Percentiles rank a stretch among this genome's conserved stretches.
Evolutionary conservation across 30 jellyfish, hydroid and myxozoan species (phyloP).

Genomic region (Hydractinia echinata): DNA sequence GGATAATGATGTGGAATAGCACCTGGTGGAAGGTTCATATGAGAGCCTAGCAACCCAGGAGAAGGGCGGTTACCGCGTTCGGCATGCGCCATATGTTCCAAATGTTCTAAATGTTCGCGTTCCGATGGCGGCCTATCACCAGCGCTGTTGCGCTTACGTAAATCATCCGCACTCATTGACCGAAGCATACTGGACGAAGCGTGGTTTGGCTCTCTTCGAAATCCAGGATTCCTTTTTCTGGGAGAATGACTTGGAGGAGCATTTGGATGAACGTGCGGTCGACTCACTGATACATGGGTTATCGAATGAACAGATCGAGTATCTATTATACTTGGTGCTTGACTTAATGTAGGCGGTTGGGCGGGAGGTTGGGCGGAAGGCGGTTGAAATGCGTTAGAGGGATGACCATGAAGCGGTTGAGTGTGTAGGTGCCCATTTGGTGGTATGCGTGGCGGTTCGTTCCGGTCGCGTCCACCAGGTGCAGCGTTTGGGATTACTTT

Average conservation of each 20-base stretch:
- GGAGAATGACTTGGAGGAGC: slow-evolving; percentile 53
- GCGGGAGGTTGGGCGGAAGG: slow-evolving; percentile 93
- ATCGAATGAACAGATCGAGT: slow-evolving; percentile 23
- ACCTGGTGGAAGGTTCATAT: slow-evolving; percentile 9
- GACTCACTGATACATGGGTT: slow-evolving; percentile 36
- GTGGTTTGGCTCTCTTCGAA: slow-evolving; percentile 16
- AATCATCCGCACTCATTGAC: slow-evolving; percentile 36
- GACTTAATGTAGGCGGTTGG: slow-evolving; percentile 91
- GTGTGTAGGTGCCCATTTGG: slow-evolving; percentile 62
- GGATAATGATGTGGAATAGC: slow-evolving; percentile 28
- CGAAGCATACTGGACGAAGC: slow-evolving; percentile 21
- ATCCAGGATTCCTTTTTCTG: slow-evolving; percentile 3
- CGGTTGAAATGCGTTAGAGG: slow-evolving; percentile 38
- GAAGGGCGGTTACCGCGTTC: slow-evolving; percentile 23
- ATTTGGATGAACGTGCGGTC: slow-evolving; percentile 44
- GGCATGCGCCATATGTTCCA: slow-evolving; percentile 6
- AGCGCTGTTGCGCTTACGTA: slow-evolving; percentile 27
- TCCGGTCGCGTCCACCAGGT: slow-evolving; percentile 34
- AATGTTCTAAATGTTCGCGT: slow-evolving; percentile 1
- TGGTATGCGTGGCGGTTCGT: slow-evolving; percentile 58
- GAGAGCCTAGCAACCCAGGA: slow-evolving; percentile 10
- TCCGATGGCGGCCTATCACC: slow-evolving; percentile 8
- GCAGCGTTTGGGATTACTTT: slow-evolving; percentile 16
- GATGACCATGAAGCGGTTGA: slow-evolving; percentile 56
- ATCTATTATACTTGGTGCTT: slow-evolving; percentile 71